These are phyloP conservation scores for cattle (Bos taurus) DNA, from an alignment of 2,113 vertebrate species.

Conservation along the genomic window ARS-UCD2.0 NC_037350.1:44495001-44495500, in stretches of 20 bases:
- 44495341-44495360: neutral
- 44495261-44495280: neutral
- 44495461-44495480: neutral
- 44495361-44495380: neutral
- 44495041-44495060: neutral
- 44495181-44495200: neutral
- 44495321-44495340: no score
- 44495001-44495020: neutral
- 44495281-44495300: neutral
- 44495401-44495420: neutral
- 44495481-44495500: neutral
- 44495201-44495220: neutral
- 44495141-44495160: neutral
- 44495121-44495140: conserved; percentile 29
- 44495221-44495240: neutral
- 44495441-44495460: neutral
- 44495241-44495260: neutral
- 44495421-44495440: neutral
- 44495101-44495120: neutral
- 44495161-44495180: conserved; percentile 1
- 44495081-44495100: conserved; percentile 6
- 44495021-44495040: neutral
- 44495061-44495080: neutral
- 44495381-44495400: neutral
- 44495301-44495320: no score